Conservation (phyloP, 2,888 invertebrate genomes). For the Cheilosia grossa region DNA sequence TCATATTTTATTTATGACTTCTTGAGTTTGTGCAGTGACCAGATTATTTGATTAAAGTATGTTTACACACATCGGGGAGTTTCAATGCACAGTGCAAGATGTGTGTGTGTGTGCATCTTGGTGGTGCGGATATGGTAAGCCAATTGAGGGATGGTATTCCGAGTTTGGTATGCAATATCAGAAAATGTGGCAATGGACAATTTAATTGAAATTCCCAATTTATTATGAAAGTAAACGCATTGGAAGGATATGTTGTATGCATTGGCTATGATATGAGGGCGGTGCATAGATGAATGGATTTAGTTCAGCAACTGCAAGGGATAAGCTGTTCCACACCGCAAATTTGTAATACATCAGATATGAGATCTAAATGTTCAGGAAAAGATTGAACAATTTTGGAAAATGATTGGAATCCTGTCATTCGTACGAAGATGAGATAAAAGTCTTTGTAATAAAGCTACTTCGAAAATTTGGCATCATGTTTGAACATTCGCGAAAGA, state of each 20-base stretch:
- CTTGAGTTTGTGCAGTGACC: constrained; percentile 70
- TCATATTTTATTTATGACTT: constrained; percentile 71
- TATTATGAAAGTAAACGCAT: constrained; percentile 27
- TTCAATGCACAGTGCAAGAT: constrained; percentile 4
- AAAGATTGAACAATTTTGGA: no score
- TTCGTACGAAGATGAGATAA: no score
- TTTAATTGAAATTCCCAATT: constrained; percentile 63
- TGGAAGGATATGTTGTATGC: constrained; percentile 1
- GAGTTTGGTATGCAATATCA: constrained; percentile 26
- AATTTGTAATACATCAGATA: no score
- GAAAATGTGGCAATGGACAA: constrained; percentile 6
- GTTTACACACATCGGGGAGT: constrained; percentile 40
- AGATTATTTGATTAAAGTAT: constrained; percentile 70
- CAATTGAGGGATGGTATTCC: constrained; percentile 1
- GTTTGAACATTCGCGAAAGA: no score
- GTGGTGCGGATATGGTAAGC: not conserved
- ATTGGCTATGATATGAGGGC: no score
- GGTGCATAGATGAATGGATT: not conserved
- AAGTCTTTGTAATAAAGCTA: not conserved
- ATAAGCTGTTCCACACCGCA: not conserved
- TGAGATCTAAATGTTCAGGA: no score
- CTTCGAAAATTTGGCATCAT: no score
- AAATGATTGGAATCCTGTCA: no score
- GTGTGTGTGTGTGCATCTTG: not conserved
- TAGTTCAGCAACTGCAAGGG: not conserved